A percentile compares a stretch with the other conserved stretches of the same genome.
Evolutionary conservation across 2,113 vertebrate genomes (phyloP).

Genomic region (Balaenoptera acutorostrata): DNA sequence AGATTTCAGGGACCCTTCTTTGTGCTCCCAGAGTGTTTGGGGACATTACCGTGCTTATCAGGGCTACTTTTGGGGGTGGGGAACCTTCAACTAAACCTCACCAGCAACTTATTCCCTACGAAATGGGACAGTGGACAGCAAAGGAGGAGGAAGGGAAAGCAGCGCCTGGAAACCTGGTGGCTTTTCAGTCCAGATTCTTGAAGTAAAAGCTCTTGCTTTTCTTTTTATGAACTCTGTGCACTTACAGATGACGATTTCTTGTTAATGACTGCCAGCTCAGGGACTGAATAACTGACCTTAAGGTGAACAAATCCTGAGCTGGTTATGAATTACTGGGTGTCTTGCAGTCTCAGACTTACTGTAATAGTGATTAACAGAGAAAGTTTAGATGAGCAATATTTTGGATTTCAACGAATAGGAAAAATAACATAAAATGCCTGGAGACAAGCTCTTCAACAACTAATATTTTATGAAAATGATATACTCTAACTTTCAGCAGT

Average conservation of each 20-base stretch:
- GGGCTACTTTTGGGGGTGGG: background rate
- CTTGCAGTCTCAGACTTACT: constrained; percentile 26
- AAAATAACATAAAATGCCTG: background rate
- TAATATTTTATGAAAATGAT: constrained; percentile 50
- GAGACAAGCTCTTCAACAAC: constrained; percentile 33
- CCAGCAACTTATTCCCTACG: background rate
- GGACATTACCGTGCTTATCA: background rate
- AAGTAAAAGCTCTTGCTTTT: background rate
- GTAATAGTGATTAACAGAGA: constrained; percentile 36
- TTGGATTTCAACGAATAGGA: constrained; percentile 51
- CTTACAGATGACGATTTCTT: background rate
- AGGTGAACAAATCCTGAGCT: background rate
- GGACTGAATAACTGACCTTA: background rate
- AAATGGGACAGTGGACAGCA: background rate
- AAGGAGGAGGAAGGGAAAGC: background rate
- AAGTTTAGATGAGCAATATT: constrained; percentile 50
- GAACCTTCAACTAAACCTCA: background rate
- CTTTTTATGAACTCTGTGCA: background rate
- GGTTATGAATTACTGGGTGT: background rate
- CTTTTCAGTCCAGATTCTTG: background rate
- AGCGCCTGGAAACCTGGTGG: background rate
- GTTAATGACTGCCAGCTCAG: background rate
- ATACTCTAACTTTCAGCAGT: background rate
- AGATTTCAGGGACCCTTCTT: background rate
- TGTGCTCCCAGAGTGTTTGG: background rate